Evolutionary conservation across 2,888 invertebrate genomes (phyloP), one percentile per base, ranked within the genome.

Genomic region (Cosmia pyralina): DNA sequence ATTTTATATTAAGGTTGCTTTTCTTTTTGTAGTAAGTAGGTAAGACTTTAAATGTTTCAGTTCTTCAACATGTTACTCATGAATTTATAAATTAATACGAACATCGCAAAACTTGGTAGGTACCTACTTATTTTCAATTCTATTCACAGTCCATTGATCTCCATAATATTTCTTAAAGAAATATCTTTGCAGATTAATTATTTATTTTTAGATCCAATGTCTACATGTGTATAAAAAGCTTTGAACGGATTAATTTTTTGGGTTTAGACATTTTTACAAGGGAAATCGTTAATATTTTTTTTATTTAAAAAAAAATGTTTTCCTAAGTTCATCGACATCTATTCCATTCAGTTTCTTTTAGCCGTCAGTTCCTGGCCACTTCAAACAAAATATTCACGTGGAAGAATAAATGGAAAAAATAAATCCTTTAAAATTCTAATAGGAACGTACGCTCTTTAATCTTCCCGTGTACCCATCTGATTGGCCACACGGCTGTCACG

Each of bases 401-500:
- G 63, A 75, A 85, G 69, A 81, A 80, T 75, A 88, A 85, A 89
- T 44, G 50, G 52, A 85, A 73, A 88, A 84, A 80, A 72, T 57
- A 91, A 92, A 91, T 88, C 91, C 90, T 92, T 92, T 91, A 81
- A 90, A 91, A 93, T 92, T 93, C 92, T 92, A 92, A 94, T 91
- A 92, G 90, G 91, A 93, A 88, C 89, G 88, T 87, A 87, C 85
- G 82, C 87, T 88, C 87, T 94, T 92, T 94, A 94, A 95, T 94
- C 94, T 94, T 90, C 89, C 87, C 87, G 83, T 82, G 85, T 88
- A 89, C 90, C 90, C 90, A 95, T 95, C 95, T 94, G 94, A 95
- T 96, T 95, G 94, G 95, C 90, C 89, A 90, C 91, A 88, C 90
- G 88, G 92, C 94, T 95, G 96, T 96, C 96, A 95, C 88, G 90